These are phyloP conservation scores for Gonioctena quinquepunctata DNA, from an alignment of 1,140 invertebrate genomes.

Conservation along the genomic window DNA sequence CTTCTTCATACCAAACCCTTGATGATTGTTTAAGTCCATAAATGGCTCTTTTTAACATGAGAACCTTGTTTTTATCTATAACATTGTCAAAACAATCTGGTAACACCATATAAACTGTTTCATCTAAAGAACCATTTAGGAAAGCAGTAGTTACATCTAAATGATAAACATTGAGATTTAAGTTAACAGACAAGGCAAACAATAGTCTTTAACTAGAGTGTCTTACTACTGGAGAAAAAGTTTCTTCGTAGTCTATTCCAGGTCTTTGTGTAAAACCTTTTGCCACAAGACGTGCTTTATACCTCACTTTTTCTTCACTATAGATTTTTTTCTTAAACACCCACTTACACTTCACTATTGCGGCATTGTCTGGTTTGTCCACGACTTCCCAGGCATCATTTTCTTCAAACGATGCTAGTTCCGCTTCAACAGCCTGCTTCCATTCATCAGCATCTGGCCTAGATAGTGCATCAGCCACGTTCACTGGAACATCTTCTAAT, in stretches of 20 bases:
- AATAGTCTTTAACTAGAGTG: conserved; percentile 32
- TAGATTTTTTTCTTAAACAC: neutral
- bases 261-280: conserved; percentile 50
- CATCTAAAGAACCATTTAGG: conserved; percentile 44
- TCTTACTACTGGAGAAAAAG: conserved; percentile 27
- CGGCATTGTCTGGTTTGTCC: neutral
- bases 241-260: conserved; percentile 44
- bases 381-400: neutral
- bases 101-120: conserved; percentile 49
- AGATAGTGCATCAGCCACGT: neutral
- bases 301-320: conserved; percentile 16
- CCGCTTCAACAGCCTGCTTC: neutral
- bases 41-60: conserved; percentile 15
- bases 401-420: neutral
- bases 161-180: conserved; percentile 34
- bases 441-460: neutral
- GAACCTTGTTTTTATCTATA: conserved; percentile 20
- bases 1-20: conserved; percentile 53
- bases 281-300: conserved; percentile 48
- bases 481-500: neutral
- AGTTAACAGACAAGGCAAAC: conserved; percentile 33
- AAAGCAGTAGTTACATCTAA: conserved; percentile 52
- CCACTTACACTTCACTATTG: neutral
- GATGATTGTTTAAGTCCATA: conserved; percentile 56
- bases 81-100: conserved; percentile 27